phyloP scores from a whole-genome alignment of 1,140 invertebrate species.

The Kradibia gibbosae region DNA sequence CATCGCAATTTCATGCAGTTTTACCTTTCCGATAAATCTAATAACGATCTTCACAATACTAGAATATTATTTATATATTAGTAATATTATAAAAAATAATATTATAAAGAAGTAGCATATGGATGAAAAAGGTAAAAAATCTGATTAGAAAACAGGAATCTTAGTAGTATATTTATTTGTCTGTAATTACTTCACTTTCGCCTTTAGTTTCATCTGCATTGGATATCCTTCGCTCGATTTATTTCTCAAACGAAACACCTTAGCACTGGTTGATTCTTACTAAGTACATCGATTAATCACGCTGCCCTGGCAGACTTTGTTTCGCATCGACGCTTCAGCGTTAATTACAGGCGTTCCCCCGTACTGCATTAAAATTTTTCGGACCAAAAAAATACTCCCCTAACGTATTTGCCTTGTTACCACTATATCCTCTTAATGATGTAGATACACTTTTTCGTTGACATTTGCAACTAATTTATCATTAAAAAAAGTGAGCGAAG shows the following conservation, averaged over 20 bases:
- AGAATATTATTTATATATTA: too few relatives aligned
- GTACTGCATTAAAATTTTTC: conserved; percentile 15
- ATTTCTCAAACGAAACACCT: conserved; percentile 31
- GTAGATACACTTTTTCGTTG: conserved; percentile 9
- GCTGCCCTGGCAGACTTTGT: not conserved
- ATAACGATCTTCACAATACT: too few relatives aligned
- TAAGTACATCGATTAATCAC: conserved; percentile 45
- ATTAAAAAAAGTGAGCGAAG: not conserved
- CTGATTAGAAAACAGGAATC: too few relatives aligned
- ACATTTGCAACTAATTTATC: conserved; percentile 22
- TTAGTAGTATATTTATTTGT: not conserved
- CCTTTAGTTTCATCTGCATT: not conserved
- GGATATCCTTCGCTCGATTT: conserved; percentile 6
- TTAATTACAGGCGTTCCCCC: conserved; percentile 33
- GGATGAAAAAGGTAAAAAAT: too few relatives aligned
- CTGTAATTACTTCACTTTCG: not conserved
- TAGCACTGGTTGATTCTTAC: conserved; percentile 42
- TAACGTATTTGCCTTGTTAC: not conserved
- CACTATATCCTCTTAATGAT: conserved; percentile 5
- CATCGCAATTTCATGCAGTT: too few relatives aligned
- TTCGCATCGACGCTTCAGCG: not conserved
- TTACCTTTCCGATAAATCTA: not conserved
- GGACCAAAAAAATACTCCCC: not conserved
- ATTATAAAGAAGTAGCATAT: too few relatives aligned
- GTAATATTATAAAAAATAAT: too few relatives aligned